Percentiles rank a stretch among this genome's conserved stretches.
Evolutionary conservation across 2,113 vertebrate genomes (phyloP).

Genomic region (Hoplias malabaricus): DNA sequence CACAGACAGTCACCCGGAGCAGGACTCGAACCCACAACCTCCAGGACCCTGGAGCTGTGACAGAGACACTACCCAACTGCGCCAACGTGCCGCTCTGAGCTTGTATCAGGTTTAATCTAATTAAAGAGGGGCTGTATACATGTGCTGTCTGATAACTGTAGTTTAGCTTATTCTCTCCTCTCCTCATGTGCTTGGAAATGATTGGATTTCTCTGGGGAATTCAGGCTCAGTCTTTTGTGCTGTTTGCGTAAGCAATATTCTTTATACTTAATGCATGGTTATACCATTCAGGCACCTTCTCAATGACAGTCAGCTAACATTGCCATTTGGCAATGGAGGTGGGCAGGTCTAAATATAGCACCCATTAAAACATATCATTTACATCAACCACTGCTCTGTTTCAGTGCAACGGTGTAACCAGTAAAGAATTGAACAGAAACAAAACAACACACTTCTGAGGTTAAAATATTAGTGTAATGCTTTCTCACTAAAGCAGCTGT

Average conservation of each 20-base stretch:
- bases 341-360: constrained; percentile 49
- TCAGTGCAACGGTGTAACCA: neutral
- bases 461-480: neutral
- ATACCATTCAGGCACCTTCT: constrained; percentile 40
- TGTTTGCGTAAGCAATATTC: constrained; percentile 5
- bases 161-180: neutral
- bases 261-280: constrained; percentile 5
- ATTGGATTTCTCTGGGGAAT: neutral
- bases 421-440: neutral
- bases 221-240: neutral
- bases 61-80: too few relatives aligned
- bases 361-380: constrained; percentile 46
- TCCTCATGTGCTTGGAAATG: neutral
- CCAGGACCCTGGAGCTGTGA: too few relatives aligned
- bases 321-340: constrained; percentile 45
- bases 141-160: neutral
- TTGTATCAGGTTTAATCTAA: neutral
- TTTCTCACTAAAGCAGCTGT: neutral
- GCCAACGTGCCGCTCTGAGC: too few relatives aligned
- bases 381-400: constrained; percentile 16
- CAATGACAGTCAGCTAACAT: constrained; percentile 43
- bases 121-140: too few relatives aligned
- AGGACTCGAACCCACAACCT: too few relatives aligned
- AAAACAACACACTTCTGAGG: neutral
- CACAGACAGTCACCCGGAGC: too few relatives aligned